A percentile compares a stretch with the other conserved stretches of the same genome.
phyloP scores from a whole-genome alignment of 1,140 invertebrate genomes.

The Schlechtendalia chinensis region DNA sequence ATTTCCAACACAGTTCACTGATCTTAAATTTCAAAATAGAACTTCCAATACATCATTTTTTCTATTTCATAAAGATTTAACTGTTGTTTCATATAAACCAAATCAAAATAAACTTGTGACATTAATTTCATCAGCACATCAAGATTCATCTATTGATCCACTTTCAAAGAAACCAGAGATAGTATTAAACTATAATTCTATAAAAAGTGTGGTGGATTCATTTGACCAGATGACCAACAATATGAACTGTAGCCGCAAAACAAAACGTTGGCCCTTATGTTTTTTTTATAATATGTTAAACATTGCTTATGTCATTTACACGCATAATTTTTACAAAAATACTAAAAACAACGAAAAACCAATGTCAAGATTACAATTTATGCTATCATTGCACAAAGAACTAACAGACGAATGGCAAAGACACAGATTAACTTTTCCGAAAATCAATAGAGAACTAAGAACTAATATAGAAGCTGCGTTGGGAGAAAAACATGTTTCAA shows the following conservation, averaged over 20 bases:
- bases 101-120: constrained; percentile 54
- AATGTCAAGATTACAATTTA: constrained; percentile 14
- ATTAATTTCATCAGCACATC: constrained; percentile 49
- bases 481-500: neutral
- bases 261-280: constrained; percentile 54
- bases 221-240: constrained; percentile 54
- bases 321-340: constrained; percentile 8
- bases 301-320: constrained; percentile 11
- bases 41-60: no score
- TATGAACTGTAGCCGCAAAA: constrained; percentile 53
- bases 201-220: constrained; percentile 55
- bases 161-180: no score
- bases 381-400: constrained; percentile 9
- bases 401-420: constrained; percentile 15
- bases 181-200: constrained; percentile 54
- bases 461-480: neutral
- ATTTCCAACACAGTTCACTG: no score
- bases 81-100: constrained; percentile 51
- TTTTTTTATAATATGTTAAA: constrained; percentile 52
- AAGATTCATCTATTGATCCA: constrained; percentile 52
- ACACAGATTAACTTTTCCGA: neutral
- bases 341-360: constrained; percentile 4
- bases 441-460: constrained; percentile 18
- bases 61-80: constrained; percentile 51
- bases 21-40: no score